Evolutionary conservation across 2,797 vertebrate genomes (phyloP).

Genomic region (Lepidocolaptes lacrymiger): DNA sequence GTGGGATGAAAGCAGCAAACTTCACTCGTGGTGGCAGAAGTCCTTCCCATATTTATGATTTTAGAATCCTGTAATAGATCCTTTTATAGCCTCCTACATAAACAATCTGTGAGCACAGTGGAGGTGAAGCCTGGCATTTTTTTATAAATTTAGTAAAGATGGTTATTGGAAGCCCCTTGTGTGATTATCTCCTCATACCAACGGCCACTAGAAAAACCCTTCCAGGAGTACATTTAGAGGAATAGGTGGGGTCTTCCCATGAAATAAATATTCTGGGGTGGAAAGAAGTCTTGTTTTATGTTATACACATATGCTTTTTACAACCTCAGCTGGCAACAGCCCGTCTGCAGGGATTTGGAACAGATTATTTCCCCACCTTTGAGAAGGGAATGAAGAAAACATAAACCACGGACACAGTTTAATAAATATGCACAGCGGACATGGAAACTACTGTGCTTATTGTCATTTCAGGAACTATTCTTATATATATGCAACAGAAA

Average conservation of each 20-base stretch:
- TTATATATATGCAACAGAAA: background rate
- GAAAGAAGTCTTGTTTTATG: background rate
- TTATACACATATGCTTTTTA: background rate
- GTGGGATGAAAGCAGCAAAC: background rate
- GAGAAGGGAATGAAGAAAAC: background rate
- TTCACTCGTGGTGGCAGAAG: background rate
- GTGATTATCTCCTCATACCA: background rate
- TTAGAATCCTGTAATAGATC: background rate
- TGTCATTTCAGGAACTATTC: background rate
- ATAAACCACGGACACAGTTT: background rate
- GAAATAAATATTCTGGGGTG: background rate
- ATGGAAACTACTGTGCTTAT: background rate
- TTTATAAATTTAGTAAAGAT: background rate
- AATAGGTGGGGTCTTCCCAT: background rate
- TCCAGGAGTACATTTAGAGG: background rate
- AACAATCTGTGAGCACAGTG: background rate
- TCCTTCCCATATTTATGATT: background rate
- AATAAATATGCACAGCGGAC: background rate
- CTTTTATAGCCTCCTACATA: background rate
- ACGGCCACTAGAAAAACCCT: background rate
- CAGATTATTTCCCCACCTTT: background rate
- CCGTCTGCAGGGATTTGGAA: background rate
- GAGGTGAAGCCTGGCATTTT: background rate
- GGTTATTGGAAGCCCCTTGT: background rate
- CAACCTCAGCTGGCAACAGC: background rate